Evolutionary conservation across 2,888 invertebrate genomes (phyloP).

Genomic region (Protophormia terraenovae): DNA sequence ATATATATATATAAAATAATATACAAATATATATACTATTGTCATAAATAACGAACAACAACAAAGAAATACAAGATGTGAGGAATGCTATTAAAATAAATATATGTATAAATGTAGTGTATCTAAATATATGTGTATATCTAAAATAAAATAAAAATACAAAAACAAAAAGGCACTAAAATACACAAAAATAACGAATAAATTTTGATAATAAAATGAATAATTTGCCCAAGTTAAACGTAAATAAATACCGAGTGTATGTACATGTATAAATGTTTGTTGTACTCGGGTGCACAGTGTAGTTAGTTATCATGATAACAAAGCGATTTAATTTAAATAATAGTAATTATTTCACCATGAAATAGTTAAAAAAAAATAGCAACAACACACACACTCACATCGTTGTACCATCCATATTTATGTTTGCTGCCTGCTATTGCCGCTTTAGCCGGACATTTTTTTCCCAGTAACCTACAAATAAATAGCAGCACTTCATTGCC

Average conservation of each 20-base stretch:
- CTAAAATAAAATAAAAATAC: neutral
- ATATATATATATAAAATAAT: constrained; percentile 11
- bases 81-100: constrained; percentile 43
- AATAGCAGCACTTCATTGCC: constrained; percentile 17
- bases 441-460: neutral
- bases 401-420: neutral
- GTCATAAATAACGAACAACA: constrained; percentile 36
- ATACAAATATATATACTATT: constrained; percentile 24
- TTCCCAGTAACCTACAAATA: constrained; percentile 29
- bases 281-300: neutral
- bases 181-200: constrained; percentile 27
- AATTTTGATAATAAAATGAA: constrained; percentile 27
- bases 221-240: constrained; percentile 20
- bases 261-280: neutral
- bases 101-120: neutral
- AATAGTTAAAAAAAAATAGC: no score
- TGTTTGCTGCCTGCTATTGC: neutral
- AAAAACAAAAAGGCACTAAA: constrained; percentile 14
- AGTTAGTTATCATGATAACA: neutral
- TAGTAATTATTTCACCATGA: neutral
- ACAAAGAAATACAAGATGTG: constrained; percentile 32
- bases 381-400: neutral
- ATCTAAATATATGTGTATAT: neutral
- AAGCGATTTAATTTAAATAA: neutral
- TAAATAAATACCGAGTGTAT: neutral